phyloP scores from a whole-genome alignment of 2,797 vertebrate genomes.

The Falco naumanni region DNA sequence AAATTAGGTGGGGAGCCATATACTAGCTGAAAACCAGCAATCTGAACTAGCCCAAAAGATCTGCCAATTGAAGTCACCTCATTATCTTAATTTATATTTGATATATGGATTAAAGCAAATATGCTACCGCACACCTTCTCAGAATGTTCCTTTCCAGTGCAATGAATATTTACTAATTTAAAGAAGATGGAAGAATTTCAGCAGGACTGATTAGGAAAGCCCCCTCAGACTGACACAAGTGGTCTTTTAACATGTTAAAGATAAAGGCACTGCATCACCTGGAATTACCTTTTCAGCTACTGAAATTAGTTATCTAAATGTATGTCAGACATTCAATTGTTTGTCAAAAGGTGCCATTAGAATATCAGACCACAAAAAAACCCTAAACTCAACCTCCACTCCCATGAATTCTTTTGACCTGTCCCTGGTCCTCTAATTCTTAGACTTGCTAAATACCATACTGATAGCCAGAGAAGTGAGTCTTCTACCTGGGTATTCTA shows the following conservation, averaged over 20 bases:
- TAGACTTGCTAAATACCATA: neutral
- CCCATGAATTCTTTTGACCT: neutral
- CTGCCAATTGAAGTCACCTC: neutral
- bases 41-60: neutral
- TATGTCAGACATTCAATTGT: neutral
- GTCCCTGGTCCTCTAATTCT: neutral
- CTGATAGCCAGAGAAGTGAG: neutral
- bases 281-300: neutral
- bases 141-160: neutral
- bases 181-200: neutral
- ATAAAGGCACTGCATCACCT: neutral
- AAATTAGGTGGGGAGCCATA: neutral
- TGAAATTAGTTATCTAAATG: neutral
- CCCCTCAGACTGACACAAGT: neutral
- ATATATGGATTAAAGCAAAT: neutral
- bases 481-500: neutral
- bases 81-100: neutral
- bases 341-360: neutral
- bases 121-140: neutral
- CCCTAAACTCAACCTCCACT: neutral
- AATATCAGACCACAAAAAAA: neutral
- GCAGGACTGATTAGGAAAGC: neutral
- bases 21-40: neutral
- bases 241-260: neutral
- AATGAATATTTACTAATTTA: neutral